phyloP scores from a whole-genome alignment of 2,888 invertebrate genomes.

The Biston stratarius region DNA sequence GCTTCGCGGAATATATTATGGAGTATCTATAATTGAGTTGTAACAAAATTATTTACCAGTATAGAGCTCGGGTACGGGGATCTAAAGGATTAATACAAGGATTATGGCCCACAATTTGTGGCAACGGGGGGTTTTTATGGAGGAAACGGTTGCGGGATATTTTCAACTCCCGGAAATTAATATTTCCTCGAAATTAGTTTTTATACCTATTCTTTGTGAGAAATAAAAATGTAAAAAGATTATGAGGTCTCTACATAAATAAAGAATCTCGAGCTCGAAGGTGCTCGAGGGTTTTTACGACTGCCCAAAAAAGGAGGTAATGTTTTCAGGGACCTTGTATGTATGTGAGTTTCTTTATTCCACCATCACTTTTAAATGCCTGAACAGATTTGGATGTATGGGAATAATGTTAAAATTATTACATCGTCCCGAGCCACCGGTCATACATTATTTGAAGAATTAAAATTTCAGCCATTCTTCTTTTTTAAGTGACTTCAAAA shows the following conservation, averaged over 20 bases:
- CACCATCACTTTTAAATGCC: no score
- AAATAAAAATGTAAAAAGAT: slow-evolving; percentile 46
- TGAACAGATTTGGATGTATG: no score
- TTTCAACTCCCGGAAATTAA: slow-evolving; percentile 62
- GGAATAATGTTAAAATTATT: no score
- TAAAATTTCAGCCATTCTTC: no score
- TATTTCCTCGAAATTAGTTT: slow-evolving; percentile 51
- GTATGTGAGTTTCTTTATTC: no score
- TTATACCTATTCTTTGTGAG: slow-evolving; percentile 43
- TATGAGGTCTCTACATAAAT: slow-evolving; percentile 26
- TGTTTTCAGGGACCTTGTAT: no score
- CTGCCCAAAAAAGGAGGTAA: slow-evolving; percentile 11
- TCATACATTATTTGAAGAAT: no score
- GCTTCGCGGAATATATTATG: no score
- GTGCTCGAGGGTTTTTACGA: slow-evolving; percentile 7
- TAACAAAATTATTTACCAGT: slow-evolving; percentile 27
- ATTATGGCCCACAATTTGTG: slow-evolving; percentile 53
- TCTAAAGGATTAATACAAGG: slow-evolving; percentile 51
- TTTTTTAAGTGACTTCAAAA: no score
- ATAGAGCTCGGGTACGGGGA: slow-evolving; percentile 7
- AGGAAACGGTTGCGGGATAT: slow-evolving; percentile 53
- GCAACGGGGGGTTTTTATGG: slow-evolving; percentile 49
- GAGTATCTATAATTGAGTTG: slow-evolving; percentile 19
- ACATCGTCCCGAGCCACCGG: no score
- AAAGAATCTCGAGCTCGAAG: slow-evolving; percentile 7